Conservation (phyloP, 2,888 invertebrate species). For the Scaptomyza parva region DNA sequence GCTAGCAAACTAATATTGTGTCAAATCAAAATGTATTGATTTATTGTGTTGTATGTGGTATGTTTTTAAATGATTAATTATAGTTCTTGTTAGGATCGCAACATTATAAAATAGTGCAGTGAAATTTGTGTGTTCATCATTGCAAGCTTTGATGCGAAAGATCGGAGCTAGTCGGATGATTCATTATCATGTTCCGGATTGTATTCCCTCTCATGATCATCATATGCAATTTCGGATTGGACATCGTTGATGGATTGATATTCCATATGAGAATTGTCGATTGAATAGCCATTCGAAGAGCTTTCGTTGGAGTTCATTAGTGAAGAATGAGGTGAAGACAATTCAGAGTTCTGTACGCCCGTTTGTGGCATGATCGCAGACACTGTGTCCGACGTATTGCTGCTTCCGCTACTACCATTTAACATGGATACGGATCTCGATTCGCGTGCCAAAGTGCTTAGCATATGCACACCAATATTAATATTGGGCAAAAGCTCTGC, state of each 20-base stretch:
- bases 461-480: constrained; percentile 12
- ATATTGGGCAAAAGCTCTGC: constrained; percentile 25
- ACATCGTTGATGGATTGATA: background rate
- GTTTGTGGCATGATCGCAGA: constrained; percentile 3
- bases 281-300: background rate
- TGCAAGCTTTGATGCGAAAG: too few relatives aligned
- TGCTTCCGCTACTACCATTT: background rate
- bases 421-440: background rate
- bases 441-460: background rate
- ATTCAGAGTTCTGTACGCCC: background rate
- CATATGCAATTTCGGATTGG: background rate
- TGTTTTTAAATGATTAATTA: background rate
- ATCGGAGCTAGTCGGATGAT: background rate
- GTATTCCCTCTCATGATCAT: background rate
- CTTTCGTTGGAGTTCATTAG: constrained; percentile 1
- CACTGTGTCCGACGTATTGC: background rate
- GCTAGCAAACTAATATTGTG: background rate
- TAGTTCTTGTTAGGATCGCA: background rate
- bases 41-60: background rate
- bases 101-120: background rate
- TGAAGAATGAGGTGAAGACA: background rate
- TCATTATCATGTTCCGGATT: background rate
- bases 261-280: background rate
- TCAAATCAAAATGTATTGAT: background rate
- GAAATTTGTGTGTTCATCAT: too few relatives aligned